Conservation (phyloP, 2,113 vertebrate species). For the Okapia johnstoni region DNA sequence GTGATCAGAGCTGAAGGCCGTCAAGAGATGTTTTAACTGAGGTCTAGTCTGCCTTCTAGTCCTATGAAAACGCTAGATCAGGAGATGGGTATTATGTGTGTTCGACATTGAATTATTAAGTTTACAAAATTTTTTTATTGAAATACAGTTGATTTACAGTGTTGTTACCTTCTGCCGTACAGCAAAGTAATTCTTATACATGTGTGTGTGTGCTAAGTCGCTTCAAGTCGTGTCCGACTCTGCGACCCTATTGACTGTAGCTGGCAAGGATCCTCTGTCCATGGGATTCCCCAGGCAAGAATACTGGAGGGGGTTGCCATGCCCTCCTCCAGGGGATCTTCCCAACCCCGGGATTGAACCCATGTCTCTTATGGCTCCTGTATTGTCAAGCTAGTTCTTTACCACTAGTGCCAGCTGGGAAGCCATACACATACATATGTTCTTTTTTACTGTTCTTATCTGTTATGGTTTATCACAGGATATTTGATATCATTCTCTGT, state of each 20-base stretch:
- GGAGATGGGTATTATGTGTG: neutral
- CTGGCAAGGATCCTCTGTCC: neutral
- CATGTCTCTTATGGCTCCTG: neutral
- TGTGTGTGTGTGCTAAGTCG: neutral
- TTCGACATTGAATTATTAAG: neutral
- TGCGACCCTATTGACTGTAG: neutral
- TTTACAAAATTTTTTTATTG: neutral
- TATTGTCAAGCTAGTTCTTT: neutral
- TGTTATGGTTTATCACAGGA: neutral
- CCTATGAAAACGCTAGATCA: neutral
- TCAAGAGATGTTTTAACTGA: neutral
- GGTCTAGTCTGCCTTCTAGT: neutral
- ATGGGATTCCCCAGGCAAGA: neutral
- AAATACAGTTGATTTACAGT: neutral
- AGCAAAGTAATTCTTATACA: neutral
- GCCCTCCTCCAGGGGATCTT: neutral
- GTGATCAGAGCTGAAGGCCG: neutral
- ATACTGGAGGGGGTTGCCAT: neutral
- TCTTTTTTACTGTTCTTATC: neutral
- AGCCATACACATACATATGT: accelerated
- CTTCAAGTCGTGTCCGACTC: neutral
- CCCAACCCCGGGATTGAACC: accelerated
- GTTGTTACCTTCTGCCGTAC: neutral
- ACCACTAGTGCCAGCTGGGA: neutral
- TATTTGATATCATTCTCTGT: neutral